These are phyloP conservation scores for Trachops cirrhosus DNA, from an alignment of 2,797 vertebrate genomes.

Conservation along the genomic window DNA sequence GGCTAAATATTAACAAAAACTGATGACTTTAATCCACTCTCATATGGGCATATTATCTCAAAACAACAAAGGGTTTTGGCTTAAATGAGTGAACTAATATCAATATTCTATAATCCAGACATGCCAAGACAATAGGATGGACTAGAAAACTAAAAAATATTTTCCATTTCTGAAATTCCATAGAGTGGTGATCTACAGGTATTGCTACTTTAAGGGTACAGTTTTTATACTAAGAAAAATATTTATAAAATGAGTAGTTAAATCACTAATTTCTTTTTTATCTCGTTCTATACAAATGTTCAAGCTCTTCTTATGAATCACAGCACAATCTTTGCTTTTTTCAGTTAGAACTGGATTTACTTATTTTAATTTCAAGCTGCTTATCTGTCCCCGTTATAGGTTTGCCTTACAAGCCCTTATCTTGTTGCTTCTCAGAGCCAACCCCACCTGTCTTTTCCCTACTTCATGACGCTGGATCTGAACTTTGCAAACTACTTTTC, in stretches of 20 bases:
- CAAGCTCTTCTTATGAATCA: background rate
- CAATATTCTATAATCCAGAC: background rate
- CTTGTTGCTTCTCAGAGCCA: background rate
- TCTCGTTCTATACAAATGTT: background rate
- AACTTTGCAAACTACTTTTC: background rate
- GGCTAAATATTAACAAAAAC: background rate
- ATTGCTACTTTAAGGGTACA: background rate
- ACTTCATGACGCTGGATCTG: background rate
- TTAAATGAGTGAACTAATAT: background rate
- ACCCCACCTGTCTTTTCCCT: background rate
- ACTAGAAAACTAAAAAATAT: background rate
- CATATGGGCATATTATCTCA: background rate
- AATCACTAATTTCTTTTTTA: constrained; percentile 26
- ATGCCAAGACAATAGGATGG: background rate
- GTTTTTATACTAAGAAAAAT: constrained; percentile 27
- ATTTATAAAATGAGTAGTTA: constrained; percentile 7
- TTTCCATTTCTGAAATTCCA: background rate
- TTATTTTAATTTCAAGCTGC: background rate
- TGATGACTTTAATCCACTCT: background rate
- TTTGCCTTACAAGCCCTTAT: background rate
- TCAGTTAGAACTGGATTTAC: background rate
- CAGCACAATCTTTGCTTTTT: background rate
- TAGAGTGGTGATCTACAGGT: background rate
- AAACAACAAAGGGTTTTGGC: background rate
- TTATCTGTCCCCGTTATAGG: background rate